Base-by-base conservation (phyloP, 2,797 vertebrate species). In the Acipenser transmontanus region DNA sequence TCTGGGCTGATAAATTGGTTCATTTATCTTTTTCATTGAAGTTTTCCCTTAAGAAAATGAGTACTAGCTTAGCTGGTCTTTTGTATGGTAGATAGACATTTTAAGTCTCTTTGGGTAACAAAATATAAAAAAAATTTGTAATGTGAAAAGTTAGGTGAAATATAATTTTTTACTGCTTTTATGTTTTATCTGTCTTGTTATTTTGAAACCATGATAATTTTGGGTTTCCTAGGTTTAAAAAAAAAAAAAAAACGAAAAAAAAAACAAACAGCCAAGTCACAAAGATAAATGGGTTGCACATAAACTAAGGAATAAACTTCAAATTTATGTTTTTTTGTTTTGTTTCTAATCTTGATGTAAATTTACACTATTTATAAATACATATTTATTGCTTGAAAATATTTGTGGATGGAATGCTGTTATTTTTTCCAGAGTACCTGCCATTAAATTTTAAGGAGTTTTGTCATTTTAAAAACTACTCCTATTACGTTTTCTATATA, bases 351-450 rank as follows among this genome's bases (percentile, higher is more conserved):
- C 95, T 95, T 93, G 87, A 93, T 98, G 94, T 97, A 97, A 94
- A 97, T 98, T 94, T 92, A 95, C 93, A 95, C 92, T 98, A 98
- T 98, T 98, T 98, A 98, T 98, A 97, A 98, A 97, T 95, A 93
- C 94, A 95, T 98, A 98, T 98, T 98, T 98, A 98, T 98, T 98
- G 95, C 94, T 96, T 96, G 95, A 92, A 94, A 91, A 94, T 96
- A 95, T 95, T 97, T 97, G 95, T 97, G 91, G 90, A 97, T 96
- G 93, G 94, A 97, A 98, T 96, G 94, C 94, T 96, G 93, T 95
- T 92, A 91, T 93, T 94, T 97, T 93, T 97, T 95, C 93, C 88
- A 97, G 94, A 98, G 92, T 97, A 95, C 94, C 95, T 96, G 94
- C 94, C 95, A 98, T 96, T 95, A 97, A 96, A 98, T 98, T 95